Evolutionary conservation across 2,888 invertebrate genomes (phyloP), one percentile per base, ranked within the genome.

Genomic region (Zonitis immaculata): DNA sequence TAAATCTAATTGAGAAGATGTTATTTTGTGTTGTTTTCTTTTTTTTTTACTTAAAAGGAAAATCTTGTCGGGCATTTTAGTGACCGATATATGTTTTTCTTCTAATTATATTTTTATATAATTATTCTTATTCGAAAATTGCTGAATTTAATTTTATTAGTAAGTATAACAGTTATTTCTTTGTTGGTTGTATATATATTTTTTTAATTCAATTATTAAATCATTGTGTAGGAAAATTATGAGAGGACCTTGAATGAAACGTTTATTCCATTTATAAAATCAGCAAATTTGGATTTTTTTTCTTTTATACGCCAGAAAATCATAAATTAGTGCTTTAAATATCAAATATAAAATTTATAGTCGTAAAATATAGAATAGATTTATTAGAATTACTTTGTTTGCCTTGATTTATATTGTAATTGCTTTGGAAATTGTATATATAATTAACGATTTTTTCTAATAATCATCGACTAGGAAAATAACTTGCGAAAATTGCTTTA

Each of bases 221-320:
- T 18, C 18, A 18, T 9, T 18, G 35, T 26, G 25, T 44, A 12
- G 25, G 12, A 18, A 49, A 42, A 18, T 49, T 54, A 59, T 49
- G 52, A 52, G 59, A 54, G 59, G 58, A 63, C 63, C 63, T 63
- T 63, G 63, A 60, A 57, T 45, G 51, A 55, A 18, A 56, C 58
- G 56, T 57, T 57, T 59, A 63, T 60, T 61, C 59, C 57, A 55
- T n/a, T n/a, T n/a, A n/a, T n/a, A n/a, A n/a, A n/a, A 60, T 59
- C 59, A 56, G 57, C 59, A 52, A 47, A 54, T 49, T 48, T 49
- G 12, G 39, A 46, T 45, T 51, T 45, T 51, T 56, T 47, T 50
- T 26, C 8, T 32, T 32, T 12, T 32, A 6, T 6, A 30, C 12
- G 12, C 16, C 16, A 16, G 9, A 35, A 35, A 35, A 16, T 8